Conservation (phyloP, 2,797 vertebrate species). For the Hoplostethus mediterraneus region DNA sequence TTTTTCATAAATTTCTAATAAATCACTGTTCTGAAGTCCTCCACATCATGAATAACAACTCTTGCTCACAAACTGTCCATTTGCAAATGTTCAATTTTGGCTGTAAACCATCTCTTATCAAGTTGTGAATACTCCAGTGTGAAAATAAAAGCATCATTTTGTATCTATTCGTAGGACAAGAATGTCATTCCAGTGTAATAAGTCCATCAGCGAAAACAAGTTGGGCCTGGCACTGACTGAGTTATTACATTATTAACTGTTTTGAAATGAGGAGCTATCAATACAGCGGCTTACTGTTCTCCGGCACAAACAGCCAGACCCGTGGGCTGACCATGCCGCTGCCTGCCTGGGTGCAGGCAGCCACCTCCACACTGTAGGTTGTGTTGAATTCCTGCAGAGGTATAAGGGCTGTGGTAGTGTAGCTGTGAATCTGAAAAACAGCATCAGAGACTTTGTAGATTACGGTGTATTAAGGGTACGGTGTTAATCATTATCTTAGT, state of each 20-base stretch:
- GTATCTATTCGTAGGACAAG: neutral
- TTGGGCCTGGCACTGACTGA: neutral
- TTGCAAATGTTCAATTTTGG: neutral
- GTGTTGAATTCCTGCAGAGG: constrained; percentile 86
- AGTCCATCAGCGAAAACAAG: constrained; percentile 10
- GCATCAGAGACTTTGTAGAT: neutral
- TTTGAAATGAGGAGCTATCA: constrained; percentile 29
- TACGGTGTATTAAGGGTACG: too few species aligned
- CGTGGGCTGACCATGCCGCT: constrained; percentile 88
- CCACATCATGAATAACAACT: neutral
- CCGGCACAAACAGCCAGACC: constrained; percentile 84
- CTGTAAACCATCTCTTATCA: neutral
- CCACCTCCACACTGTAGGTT: constrained; percentile 90
- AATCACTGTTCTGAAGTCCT: neutral
- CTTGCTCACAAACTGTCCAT: neutral
- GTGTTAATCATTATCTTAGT: constrained; percentile 39
- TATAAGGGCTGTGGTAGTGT: constrained; percentile 65
- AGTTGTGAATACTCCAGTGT: neutral
- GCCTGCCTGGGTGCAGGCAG: constrained; percentile 90
- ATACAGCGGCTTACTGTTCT: constrained; percentile 82
- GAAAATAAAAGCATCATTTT: neutral
- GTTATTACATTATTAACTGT: constrained; percentile 7
- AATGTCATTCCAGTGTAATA: constrained; percentile 18
- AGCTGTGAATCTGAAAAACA: constrained; percentile 79
- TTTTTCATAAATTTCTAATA: neutral